Evolutionary conservation across 2,113 vertebrate species (phyloP).

Genomic region (Cheirogaleus medius): DNA sequence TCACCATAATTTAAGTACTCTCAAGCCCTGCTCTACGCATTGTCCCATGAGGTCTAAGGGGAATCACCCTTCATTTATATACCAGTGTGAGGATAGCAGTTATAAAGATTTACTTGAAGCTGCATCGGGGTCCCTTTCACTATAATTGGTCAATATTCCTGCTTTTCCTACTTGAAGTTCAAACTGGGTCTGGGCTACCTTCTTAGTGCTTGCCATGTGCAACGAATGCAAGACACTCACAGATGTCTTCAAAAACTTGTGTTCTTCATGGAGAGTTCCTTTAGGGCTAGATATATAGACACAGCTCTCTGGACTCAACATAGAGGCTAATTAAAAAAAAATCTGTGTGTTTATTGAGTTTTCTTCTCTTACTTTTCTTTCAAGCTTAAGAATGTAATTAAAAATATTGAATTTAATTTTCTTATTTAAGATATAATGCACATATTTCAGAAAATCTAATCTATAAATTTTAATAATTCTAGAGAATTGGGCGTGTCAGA

Average conservation of each 20-base stretch:
- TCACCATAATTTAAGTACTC: not conserved
- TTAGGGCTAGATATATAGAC: not conserved
- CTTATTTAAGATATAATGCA: slow-evolving; percentile 19
- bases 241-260: not conserved
- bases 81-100: not conserved
- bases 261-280: not conserved
- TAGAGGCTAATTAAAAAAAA: not conserved
- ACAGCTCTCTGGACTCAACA: not conserved
- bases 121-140: not conserved
- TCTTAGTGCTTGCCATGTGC: not conserved
- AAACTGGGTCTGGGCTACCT: not conserved
- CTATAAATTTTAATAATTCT: slow-evolving; percentile 43
- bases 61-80: not conserved
- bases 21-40: not conserved
- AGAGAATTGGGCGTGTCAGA: not conserved
- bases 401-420: slow-evolving; percentile 29
- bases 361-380: not conserved
- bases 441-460: slow-evolving; percentile 47
- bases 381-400: slow-evolving; percentile 44
- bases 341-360: not conserved
- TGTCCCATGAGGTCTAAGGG: not conserved
- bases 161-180: slow-evolving; percentile 29
- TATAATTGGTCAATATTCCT: not conserved
- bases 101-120: not conserved
- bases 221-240: not conserved